Percentiles rank a stretch among this genome's conserved stretches.
Evolutionary conservation across 1,140 invertebrate genomes (phyloP).

Genomic region (Galendromus occidentalis): DNA sequence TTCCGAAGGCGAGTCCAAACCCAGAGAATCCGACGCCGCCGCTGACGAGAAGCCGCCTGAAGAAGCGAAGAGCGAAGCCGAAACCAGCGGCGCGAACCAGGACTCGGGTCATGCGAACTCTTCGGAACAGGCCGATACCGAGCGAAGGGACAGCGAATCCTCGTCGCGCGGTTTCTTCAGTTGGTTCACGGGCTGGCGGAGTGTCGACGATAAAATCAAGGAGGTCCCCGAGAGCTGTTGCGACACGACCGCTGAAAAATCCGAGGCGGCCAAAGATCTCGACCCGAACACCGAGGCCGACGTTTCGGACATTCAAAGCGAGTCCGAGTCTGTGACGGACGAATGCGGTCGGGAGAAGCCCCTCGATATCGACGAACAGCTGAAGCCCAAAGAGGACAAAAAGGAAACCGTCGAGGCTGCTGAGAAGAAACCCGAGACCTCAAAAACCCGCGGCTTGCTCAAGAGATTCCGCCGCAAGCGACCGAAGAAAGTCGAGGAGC

Average conservation of each 20-base stretch:
- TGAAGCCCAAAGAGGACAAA: neutral
- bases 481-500: neutral
- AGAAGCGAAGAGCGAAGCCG: neutral
- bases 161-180: constrained; percentile 7
- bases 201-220: neutral
- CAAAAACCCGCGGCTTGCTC: neutral
- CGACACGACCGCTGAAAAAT: neutral
- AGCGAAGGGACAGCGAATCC: neutral
- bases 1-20: neutral
- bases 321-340: constrained; percentile 6
- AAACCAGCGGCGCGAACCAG: neutral
- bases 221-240: constrained; percentile 8
- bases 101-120: neutral
- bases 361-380: neutral
- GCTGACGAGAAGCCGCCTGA: neutral
- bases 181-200: constrained; percentile 4
- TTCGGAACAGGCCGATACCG: neutral
- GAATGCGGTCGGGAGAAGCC: neutral
- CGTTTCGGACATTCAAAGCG: constrained; percentile 6
- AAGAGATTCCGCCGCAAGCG: constrained; percentile 6
- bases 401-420: neutral
- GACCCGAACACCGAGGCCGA: constrained; percentile 10
- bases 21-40: neutral
- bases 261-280: constrained; percentile 1
- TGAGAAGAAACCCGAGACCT: neutral